Conservation (phyloP, 2,797 vertebrate genomes). For the Cephalopachus bancanus region DNA sequence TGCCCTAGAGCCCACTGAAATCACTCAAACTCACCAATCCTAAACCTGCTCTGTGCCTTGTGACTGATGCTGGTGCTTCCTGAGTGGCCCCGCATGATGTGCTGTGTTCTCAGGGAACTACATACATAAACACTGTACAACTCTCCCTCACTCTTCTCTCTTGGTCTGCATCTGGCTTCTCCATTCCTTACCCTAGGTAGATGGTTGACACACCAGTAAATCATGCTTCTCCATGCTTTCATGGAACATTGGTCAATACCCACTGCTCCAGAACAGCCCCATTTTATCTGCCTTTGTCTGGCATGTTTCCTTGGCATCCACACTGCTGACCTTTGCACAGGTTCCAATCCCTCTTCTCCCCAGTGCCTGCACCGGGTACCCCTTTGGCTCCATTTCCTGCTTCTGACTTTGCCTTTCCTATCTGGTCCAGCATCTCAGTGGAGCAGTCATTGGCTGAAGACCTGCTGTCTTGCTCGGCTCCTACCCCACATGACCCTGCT, state of each 20-base stretch:
- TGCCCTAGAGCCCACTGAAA: neutral
- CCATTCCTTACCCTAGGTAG: neutral
- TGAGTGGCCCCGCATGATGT: fast-evolving
- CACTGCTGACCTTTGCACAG: neutral
- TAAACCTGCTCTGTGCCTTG: neutral
- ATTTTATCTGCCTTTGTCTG: neutral
- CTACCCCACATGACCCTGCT: neutral
- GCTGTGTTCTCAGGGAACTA: neutral
- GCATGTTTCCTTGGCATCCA: neutral
- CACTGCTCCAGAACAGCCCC: neutral
- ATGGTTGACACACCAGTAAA: neutral
- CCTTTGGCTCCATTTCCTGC: neutral
- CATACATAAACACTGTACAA: neutral
- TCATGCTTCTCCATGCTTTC: neutral
- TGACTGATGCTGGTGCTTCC: neutral
- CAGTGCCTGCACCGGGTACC: neutral
- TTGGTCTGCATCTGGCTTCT: neutral
- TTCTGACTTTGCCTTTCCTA: neutral
- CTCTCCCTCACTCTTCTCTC: neutral
- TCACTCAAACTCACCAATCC: neutral
- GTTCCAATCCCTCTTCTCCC: neutral
- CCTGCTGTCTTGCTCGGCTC: neutral
- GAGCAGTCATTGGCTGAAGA: neutral
- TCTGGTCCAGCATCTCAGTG: neutral
- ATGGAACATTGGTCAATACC: too few species aligned